These are phyloP conservation scores for Trididemnum clinides DNA, from an alignment of 23 tunicate species.

Conservation along the genomic window DNA sequence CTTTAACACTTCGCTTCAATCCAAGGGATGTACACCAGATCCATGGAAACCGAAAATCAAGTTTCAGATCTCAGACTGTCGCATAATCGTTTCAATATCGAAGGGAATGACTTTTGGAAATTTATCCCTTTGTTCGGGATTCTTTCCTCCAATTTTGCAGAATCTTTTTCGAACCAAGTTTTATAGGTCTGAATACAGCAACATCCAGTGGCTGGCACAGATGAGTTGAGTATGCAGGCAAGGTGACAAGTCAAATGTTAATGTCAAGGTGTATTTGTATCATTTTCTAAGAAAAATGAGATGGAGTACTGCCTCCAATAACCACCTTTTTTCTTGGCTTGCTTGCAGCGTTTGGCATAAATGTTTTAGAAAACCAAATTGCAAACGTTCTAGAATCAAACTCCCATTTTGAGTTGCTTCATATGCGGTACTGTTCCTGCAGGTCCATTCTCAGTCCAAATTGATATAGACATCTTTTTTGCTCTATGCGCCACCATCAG, in stretches of 20 bases:
- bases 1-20: too few relatives aligned
- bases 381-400: not conserved
- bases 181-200: not conserved
- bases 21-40: too few relatives aligned
- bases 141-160: not conserved
- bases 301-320: not conserved
- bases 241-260: not conserved
- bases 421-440: not conserved
- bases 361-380: not conserved
- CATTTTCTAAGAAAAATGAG: not conserved
- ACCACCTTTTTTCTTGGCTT: not conserved
- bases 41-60: too few relatives aligned
- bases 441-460: not conserved
- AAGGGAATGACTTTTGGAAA: not conserved
- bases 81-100: not conserved
- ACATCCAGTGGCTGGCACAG: not conserved
- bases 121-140: not conserved
- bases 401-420: too few relatives aligned
- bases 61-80: too few relatives aligned
- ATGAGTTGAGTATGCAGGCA: not conserved
- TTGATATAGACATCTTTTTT: not conserved
- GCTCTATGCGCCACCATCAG: conserved; percentile 9
- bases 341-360: not conserved
- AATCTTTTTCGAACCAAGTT: not conserved
- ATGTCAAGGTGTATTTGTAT: not conserved